Base-by-base conservation (phyloP, 2,888 invertebrate genomes). In the Pachliopta kotzebuea region DNA sequence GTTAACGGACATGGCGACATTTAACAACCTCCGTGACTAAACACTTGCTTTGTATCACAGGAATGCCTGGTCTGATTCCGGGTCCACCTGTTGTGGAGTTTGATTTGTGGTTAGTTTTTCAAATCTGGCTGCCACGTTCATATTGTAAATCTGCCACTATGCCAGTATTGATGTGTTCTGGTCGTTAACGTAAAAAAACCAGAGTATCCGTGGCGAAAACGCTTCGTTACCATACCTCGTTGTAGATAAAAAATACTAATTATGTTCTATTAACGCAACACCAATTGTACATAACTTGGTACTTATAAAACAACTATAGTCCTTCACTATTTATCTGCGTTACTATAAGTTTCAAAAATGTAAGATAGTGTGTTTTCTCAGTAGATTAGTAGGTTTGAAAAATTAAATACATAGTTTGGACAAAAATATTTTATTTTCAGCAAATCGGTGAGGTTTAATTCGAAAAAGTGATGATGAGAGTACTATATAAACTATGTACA, bases 251-350 rank as follows among this genome's bases (percentile, higher is more conserved):
- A 37, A 37, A 37, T 11, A 9, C 4, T 14, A 37, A 37, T 14
- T 37, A 37, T 2, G 37, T 37, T 37, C 11, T 4, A 37, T 37
- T 37, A 37, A 60, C 37, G n/a, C 21, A 42, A 49, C 55, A 31
- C 45, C n/a, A 60, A 45, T 24, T 74, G 73, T 74, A 74, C 72
- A 74, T 74, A 74, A 74, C 71, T 64, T 60, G 59, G 73, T 70
- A 74, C 73, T 73, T 73, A 74, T 70, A 67, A 63, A 37, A 59
- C 60, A 21, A 56, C 45, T 31, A 55, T 69, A 67, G 68, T 65
- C 55, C 67, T 70, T 66, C 18, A 63, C 20, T 29, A 63, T 50
- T 63, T 65, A 62, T 18, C 49, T 60, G 20, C 21, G 24, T 26
- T 56, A 60, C 18, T 49, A n/a, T 24, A 53, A 45, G 49, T 59